These are phyloP conservation scores for Acronicta aceris DNA, from an alignment of 2,888 invertebrate species.

Conservation along the genomic window DNA sequence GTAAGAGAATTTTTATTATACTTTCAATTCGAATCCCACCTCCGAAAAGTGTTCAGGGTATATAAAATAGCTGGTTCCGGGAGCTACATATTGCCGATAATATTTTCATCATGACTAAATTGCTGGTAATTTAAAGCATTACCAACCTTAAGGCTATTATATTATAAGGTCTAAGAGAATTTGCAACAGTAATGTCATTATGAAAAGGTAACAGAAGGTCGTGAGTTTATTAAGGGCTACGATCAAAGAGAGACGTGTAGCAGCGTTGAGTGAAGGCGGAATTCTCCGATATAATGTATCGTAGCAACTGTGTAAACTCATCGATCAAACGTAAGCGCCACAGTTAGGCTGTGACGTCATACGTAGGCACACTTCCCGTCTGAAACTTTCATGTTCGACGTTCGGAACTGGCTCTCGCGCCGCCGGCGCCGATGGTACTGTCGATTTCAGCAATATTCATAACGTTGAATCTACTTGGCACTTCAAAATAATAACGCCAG, in stretches of 20 bases:
- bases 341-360: constrained; percentile 51
- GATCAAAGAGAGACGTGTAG: constrained; percentile 53
- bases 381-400: constrained; percentile 65
- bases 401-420: constrained; percentile 61
- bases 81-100: constrained; percentile 55
- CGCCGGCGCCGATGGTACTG: constrained; percentile 25
- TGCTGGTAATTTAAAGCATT: constrained; percentile 72
- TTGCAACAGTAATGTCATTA: constrained; percentile 74
- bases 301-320: constrained; percentile 74
- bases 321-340: constrained; percentile 77
- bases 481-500: constrained; percentile 46
- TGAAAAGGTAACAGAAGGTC: constrained; percentile 70
- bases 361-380: constrained; percentile 55
- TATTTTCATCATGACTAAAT: constrained; percentile 66
- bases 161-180: constrained; percentile 71
- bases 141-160: constrained; percentile 73
- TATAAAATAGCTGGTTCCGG: constrained; percentile 59
- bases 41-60: constrained; percentile 64
- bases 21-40: constrained; percentile 72
- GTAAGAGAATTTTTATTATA: constrained; percentile 76
- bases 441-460: constrained; percentile 58
- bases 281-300: constrained; percentile 72
- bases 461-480: constrained; percentile 42
- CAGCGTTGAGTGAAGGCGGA: constrained; percentile 56
- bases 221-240: constrained; percentile 69